Evolutionary conservation across 2,888 invertebrate genomes (phyloP), one percentile per base, ranked within the genome.

Genomic region (Limenitis camilla): DNA sequence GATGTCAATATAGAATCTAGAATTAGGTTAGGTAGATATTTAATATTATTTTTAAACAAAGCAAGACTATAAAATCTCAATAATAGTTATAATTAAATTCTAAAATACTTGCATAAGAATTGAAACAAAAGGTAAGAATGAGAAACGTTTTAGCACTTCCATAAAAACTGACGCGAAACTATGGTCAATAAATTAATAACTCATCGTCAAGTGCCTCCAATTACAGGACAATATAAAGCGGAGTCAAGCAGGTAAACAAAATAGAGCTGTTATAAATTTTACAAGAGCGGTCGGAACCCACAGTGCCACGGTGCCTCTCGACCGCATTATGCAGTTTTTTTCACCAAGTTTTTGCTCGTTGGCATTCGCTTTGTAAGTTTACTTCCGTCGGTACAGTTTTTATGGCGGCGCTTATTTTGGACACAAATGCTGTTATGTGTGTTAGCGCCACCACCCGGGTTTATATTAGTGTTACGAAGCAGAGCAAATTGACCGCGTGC

Each of bases 221-320:
- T 86, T 82, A 87, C 77, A 58, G 71, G 64, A 81, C 79, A 83
- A 79, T 81, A 81, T 78, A 78, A 78, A 76, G 72, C 65, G 68
- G 68, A 81, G 73, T 81, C 72, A 76, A 74, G 82, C 86, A 87
- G 86, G 86, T 86, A 86, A 81, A 83, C 81, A 84, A 78, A 83
- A 85, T 85, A 84, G 83, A 86, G 86, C 78, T 82, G 86, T 86
- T 85, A 74, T 86, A 86, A 85, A 87, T 86, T 85, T 84, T 78
- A 84, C 81, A 81, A 85, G 77, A 81, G 77, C 74, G 72, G 74
- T 72, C 64, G 70, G 70, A 70, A 76, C 69, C 76, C 76, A 75
- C 78, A 72, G 74, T 69, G 76, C 76, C 76, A 75, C 78, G 72
- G 74, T 69, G 76, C 67, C 67, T 69, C 72, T 70, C 74, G 65